Evolutionary conservation across 2,797 vertebrate species (phyloP).

Genomic region (Selene dorsalis): DNA sequence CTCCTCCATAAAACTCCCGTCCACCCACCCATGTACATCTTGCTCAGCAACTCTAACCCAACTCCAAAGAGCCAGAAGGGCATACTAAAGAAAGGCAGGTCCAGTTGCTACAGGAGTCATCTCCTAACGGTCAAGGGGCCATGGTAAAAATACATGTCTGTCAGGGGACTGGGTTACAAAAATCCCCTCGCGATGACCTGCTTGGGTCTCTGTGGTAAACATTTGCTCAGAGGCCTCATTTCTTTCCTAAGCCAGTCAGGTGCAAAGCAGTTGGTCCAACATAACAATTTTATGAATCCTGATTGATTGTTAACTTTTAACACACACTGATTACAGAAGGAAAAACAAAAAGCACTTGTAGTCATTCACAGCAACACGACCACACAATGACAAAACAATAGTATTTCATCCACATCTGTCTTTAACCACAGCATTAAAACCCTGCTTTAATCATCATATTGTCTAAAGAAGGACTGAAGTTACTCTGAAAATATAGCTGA

Average conservation of each 20-base stretch:
- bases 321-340: neutral
- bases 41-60: slow-evolving; percentile 73
- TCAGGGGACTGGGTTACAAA: slow-evolving; percentile 46
- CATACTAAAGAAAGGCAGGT: slow-evolving; percentile 45
- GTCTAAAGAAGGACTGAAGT: neutral
- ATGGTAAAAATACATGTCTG: slow-evolving; percentile 74
- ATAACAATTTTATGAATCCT: slow-evolving; percentile 19
- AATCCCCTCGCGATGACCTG: slow-evolving; percentile 55
- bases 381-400: slow-evolving; percentile 1
- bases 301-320: slow-evolving; percentile 17
- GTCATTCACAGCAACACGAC: neutral
- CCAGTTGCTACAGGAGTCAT: slow-evolving; percentile 62
- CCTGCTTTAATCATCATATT: neutral
- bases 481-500: neutral
- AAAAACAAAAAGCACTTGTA: neutral
- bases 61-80: slow-evolving; percentile 44
- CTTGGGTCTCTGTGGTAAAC: slow-evolving; percentile 31
- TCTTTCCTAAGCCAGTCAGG: slow-evolving; percentile 12
- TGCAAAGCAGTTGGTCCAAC: slow-evolving; percentile 1
- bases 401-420: neutral
- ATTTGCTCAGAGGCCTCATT: slow-evolving; percentile 15
- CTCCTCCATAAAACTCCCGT: slow-evolving; percentile 63
- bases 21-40: slow-evolving; percentile 54
- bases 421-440: neutral
- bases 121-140: slow-evolving; percentile 51